Evolutionary conservation across 2,888 invertebrate species (phyloP).

Genomic region (Girardia tigrina): DNA sequence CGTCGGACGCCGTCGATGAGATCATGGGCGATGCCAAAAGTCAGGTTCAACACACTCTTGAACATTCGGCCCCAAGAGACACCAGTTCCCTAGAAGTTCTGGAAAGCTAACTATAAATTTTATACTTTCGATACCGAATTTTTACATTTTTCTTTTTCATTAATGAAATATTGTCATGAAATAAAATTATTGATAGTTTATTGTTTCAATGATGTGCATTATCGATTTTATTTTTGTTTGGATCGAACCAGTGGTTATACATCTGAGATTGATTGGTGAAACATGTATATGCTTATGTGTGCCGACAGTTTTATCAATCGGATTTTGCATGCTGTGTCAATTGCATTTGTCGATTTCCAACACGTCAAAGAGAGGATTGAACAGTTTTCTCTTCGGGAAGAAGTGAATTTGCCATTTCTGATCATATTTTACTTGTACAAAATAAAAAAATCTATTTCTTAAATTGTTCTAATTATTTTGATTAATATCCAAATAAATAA

Average conservation of each 20-base stretch:
- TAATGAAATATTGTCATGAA: background rate
- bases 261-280: background rate
- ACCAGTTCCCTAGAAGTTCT: background rate
- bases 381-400: too few relatives aligned
- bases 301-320: background rate
- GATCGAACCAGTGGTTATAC: background rate
- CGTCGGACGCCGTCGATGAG: background rate
- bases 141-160: too few relatives aligned
- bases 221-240: background rate
- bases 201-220: background rate
- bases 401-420: too few relatives aligned
- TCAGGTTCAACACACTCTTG: background rate
- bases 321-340: background rate
- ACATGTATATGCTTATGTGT: background rate
- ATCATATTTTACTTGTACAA: too few relatives aligned
- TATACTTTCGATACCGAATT: background rate
- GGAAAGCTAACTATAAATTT: background rate
- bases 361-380: too few relatives aligned
- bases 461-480: too few relatives aligned
- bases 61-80: background rate
- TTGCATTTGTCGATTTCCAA: too few relatives aligned
- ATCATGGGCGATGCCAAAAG: background rate
- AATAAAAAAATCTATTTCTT: too few relatives aligned
- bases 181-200: background rate
- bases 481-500: too few relatives aligned